phyloP scores from a whole-genome alignment of 2,113 vertebrate species.

The Engystomops pustulosus region DNA sequence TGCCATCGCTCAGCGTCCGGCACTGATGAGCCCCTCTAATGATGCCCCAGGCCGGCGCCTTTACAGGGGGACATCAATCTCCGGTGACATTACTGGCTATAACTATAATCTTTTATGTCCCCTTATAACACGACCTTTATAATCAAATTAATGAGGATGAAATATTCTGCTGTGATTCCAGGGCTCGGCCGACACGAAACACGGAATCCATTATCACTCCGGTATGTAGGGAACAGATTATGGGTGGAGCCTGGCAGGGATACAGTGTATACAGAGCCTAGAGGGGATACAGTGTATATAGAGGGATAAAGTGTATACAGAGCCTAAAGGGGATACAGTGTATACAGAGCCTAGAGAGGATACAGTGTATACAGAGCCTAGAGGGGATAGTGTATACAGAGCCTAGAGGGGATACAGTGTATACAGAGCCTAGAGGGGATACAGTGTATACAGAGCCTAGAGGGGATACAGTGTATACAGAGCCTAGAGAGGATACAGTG shows the following conservation, averaged over 20 bases:
- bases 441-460: too few relatives aligned
- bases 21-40: constrained; percentile 34
- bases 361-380: too few relatives aligned
- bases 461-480: too few relatives aligned
- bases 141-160: constrained; percentile 55
- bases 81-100: constrained; percentile 18
- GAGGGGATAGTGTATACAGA: too few relatives aligned
- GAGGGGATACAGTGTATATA: too few relatives aligned
- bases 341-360: too few relatives aligned
- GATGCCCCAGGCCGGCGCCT: constrained; percentile 4
- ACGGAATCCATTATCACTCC: constrained; percentile 26
- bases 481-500: too few relatives aligned
- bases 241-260: background rate
- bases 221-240: constrained; percentile 23
- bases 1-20: background rate
- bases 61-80: constrained; percentile 31
- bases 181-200: background rate
- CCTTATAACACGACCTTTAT: constrained; percentile 51
- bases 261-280: background rate
- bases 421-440: too few relatives aligned
- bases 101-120: constrained; percentile 48
- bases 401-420: too few relatives aligned
- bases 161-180: constrained; percentile 50
- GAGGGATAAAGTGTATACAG: too few relatives aligned
- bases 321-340: too few relatives aligned